Percentiles rank a stretch among this genome's conserved stretches.
Conservation (phyloP, 1,140 invertebrate genomes). For the Coptotermes formosanus region DNA sequence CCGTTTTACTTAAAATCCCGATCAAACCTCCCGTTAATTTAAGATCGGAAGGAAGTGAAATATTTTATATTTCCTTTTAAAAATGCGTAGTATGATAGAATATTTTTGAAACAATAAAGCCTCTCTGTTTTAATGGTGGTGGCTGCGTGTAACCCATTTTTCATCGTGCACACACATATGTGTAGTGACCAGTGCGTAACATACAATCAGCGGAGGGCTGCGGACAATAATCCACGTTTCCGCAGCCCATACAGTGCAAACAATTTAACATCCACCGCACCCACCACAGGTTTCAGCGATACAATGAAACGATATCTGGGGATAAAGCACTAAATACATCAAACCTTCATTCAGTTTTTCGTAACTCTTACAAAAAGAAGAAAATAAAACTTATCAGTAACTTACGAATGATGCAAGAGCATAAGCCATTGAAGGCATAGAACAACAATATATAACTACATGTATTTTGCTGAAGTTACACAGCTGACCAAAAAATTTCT, state of each 20-base stretch:
- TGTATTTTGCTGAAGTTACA: no score
- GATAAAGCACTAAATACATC: not conserved
- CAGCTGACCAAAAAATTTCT: no score
- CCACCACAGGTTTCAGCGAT: not conserved
- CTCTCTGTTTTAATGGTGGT: not conserved
- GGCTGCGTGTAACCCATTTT: not conserved
- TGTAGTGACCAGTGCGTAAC: not conserved
- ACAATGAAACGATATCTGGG: not conserved
- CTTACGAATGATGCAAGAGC: no score
- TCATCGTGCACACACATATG: constrained; percentile 5
- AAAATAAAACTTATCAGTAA: not conserved
- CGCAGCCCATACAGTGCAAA: constrained; percentile 2
- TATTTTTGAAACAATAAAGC: not conserved
- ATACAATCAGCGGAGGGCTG: not conserved
- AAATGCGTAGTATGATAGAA: not conserved
- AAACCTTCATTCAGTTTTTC: not conserved
- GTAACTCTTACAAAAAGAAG: not conserved
- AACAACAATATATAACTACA: no score
- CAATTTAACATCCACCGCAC: not conserved
- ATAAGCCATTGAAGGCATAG: no score
- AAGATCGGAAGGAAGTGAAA: no score
- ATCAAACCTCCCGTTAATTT: no score
- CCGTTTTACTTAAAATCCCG: no score
- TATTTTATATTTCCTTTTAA: no score
- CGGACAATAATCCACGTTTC: constrained; percentile 1